Base-by-base conservation (phyloP, 2,888 invertebrate species). In the Balanococcus diminutus region DNA sequence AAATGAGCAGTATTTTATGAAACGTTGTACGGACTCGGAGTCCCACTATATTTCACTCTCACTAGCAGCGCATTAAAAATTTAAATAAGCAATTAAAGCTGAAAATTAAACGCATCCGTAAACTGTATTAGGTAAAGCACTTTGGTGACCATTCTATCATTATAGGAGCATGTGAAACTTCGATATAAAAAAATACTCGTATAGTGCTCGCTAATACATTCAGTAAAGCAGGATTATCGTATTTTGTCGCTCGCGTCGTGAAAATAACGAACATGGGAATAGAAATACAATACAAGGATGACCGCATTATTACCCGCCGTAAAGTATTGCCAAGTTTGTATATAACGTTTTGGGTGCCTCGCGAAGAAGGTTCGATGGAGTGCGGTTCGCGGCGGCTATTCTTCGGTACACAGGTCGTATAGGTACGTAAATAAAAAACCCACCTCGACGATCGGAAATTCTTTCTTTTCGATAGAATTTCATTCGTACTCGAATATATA, bases 61-160 rank as follows among this genome's bases (percentile, higher is more conserved):
- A 72, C 72, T 72, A 14, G 16, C 31, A 28, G n/a, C 14, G 42
- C 31, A 72, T 72, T 72, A 72, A 72, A 72, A 72, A 72, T 72
- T 72, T 14, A 72, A 72, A 72, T 72, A 72, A 72, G 72, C 72
- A 72, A 72, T 72, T 72, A 72, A 72, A 72, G 31, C 19, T 3
- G 42, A 42, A 42, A 42, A 42, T 42, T 42, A 42, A 42, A 42
- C 42, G 56, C 22, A 56, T 56, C 56, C 56, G 56, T 56, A 56
- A 56, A 22, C 56, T 22, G 56, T 56, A 56, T 56, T 22, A 8
- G 56, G 11, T 56, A 22, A 19, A 56, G 56, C 3, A 56, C 42
- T 42, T 42, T 16, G 42, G 42, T 56, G 56, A 56, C 56, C 22
- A 56, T 22, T 56, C 56, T 42, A 42, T 16, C 42, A 42, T 11